A percentile compares a stretch with the other conserved stretches of the same genome.
phyloP scores from a whole-genome alignment of 2,113 vertebrate species.

The Salvelinus sp. region DNA sequence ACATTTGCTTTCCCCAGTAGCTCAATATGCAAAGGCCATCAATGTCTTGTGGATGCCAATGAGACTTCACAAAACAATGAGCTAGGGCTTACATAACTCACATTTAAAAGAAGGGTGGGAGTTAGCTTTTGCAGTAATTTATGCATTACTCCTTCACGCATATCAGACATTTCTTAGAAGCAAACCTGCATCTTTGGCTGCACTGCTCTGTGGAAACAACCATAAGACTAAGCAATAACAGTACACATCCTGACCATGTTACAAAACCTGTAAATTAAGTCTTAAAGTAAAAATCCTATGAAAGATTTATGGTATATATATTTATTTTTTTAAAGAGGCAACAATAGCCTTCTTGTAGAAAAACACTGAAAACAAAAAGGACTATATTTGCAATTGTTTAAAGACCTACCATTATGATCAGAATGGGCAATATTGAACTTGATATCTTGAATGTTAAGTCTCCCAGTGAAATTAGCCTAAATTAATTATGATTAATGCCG shows the following conservation, averaged over 20 bases:
- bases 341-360: too few relatives aligned
- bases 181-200: background rate
- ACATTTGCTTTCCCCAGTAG: background rate
- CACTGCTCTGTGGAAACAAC: background rate
- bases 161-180: background rate
- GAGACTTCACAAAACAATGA: constrained; percentile 19
- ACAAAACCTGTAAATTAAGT: background rate
- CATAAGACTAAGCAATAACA: background rate
- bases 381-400: too few relatives aligned
- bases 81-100: constrained; percentile 43
- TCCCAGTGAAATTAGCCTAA: too few relatives aligned
- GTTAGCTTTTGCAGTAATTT: background rate
- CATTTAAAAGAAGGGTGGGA: constrained; percentile 30
- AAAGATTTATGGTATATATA: background rate
- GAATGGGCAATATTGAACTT: too few relatives aligned
- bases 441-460: too few relatives aligned
- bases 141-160: background rate
- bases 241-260: background rate
- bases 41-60: background rate
- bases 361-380: too few relatives aligned
- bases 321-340: too few relatives aligned
- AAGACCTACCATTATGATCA: too few relatives aligned
- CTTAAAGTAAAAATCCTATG: background rate
- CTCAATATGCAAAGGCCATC: background rate
- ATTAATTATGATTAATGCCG: too few relatives aligned